Evolutionary conservation across 2,888 invertebrate genomes (phyloP), one percentile per base, ranked within the genome.

Genomic region (Pandemis cinnamomeana): DNA sequence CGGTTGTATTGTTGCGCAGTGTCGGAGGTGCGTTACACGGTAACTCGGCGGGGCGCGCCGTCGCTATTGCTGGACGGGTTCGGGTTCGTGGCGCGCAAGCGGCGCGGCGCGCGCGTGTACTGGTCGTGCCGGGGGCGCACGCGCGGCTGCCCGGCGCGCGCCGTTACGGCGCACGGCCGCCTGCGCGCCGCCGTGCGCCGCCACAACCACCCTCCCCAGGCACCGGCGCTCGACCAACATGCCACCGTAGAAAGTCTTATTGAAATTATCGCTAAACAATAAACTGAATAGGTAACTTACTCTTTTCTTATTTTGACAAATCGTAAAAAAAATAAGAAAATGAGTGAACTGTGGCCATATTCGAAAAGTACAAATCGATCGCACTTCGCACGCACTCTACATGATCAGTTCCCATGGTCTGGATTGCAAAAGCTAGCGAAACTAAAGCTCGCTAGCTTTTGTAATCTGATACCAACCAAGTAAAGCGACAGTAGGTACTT

Each of bases 41-140:
- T 92, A 83, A 94, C 94, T 48, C 87, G 89, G 70, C 90, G 93
- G 20, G 94, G 94, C 11, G 93, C 93, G 46, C 91, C 93, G 41
- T 87, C 91, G 74, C 86, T 94, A 67, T 77, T 93, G 77, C 77
- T 94, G 75, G 89, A 86, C 71, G 94, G 91, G 36, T 87, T 86
- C 78, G 87, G 87, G 58, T 94, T 83, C 82, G 87, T 91, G 79
- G 92, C 89, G 62, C 92, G 93, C 74, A 94, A 93, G 83, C 87
- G 90, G 20, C 90, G 94, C 71, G 91, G 90, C 62, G 76, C 86
- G 15, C 88, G 92, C 71, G 92, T 93, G 5, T 94, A 94, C 82
- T 94, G 94, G 94, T 86, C 89, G 74, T 94, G 94, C 78, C 86
- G 91, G 46, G 83, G 84, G 63, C 91, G 93, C 66, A 83, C 83